phyloP scores from a whole-genome alignment of 2,797 vertebrate genomes.

The Gymnopithys bicolor region DNA sequence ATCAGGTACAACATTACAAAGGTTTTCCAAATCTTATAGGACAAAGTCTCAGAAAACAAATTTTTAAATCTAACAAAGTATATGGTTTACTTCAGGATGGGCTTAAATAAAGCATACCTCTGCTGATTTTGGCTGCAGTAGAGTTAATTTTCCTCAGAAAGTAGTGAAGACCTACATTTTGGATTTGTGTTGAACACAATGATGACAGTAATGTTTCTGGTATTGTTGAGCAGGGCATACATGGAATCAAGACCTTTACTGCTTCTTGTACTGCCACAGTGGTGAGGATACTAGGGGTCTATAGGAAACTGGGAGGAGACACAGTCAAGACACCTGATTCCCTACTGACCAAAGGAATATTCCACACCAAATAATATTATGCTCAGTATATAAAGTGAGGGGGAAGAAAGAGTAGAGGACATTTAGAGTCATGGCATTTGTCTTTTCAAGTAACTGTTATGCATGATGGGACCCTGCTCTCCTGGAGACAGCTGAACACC shows the following conservation, averaged over 20 bases:
- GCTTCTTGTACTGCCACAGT: background rate
- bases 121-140: background rate
- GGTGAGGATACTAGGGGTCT: background rate
- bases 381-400: background rate
- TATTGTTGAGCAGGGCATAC: background rate
- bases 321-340: background rate
- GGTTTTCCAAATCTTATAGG: background rate
- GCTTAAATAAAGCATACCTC: background rate
- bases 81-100: background rate
- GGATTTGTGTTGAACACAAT: background rate
- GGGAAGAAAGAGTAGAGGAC: background rate
- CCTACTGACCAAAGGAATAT: background rate
- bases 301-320: background rate
- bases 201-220: background rate
- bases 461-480: background rate
- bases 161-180: background rate
- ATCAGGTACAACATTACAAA: background rate
- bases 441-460: background rate
- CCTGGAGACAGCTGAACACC: background rate
- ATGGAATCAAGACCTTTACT: background rate
- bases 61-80: background rate
- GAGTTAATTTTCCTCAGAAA: background rate
- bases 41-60: background rate
- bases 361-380: background rate
- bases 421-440: background rate